Percentiles rank a stretch among this genome's conserved stretches.
These are phyloP conservation scores for Callorhinus ursinus DNA, from an alignment of 2,113 vertebrate genomes.

Conservation along the genomic window DNA sequence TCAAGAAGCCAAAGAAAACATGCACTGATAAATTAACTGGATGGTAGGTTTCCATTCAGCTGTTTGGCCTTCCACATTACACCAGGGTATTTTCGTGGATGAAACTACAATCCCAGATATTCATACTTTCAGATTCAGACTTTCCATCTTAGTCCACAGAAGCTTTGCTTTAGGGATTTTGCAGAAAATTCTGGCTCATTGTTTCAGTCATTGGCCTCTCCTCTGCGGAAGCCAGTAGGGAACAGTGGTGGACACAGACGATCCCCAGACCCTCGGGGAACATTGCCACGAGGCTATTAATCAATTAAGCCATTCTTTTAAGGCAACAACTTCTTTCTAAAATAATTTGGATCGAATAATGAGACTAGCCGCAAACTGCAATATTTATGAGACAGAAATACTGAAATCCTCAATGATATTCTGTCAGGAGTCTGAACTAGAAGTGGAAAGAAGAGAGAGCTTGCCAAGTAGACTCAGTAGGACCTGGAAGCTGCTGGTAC, in stretches of 20 bases:
- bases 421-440: not conserved
- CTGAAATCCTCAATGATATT: not conserved
- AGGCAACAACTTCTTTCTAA: not conserved
- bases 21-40: not conserved
- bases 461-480: not conserved
- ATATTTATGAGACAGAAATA: not conserved
- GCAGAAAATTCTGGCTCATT: not conserved
- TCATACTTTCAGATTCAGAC: constrained; percentile 67
- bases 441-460: not conserved
- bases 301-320: not conserved
- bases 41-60: not conserved
- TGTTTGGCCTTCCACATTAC: not conserved
- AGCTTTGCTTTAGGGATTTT: not conserved
- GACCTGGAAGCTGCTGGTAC: not conserved
- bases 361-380: not conserved
- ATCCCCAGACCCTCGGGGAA: not conserved
- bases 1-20: constrained; percentile 21
- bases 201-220: not conserved
- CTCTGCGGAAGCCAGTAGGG: not conserved
- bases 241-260: not conserved
- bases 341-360: not conserved
- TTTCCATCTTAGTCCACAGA: constrained; percentile 68
- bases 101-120: constrained; percentile 67
- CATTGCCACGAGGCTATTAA: not conserved
- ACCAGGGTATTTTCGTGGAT: constrained; percentile 59